Percentiles rank a stretch among this genome's conserved stretches.
These are phyloP conservation scores for Plebejus melissa DNA, from an alignment of 2,888 invertebrate genomes.

Conservation along the genomic window DNA sequence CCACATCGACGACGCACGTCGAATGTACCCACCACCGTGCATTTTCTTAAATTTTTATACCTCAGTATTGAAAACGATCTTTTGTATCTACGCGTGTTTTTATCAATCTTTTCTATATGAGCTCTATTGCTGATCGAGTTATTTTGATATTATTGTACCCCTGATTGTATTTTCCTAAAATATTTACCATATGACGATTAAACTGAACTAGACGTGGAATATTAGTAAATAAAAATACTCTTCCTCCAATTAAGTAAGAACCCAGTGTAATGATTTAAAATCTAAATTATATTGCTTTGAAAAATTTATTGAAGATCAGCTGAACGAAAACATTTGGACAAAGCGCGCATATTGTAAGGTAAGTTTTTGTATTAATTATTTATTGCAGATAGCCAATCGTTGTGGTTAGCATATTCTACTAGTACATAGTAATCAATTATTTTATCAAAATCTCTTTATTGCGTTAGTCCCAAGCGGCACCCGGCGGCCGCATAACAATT, in stretches of 20 bases:
- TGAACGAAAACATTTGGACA: neutral
- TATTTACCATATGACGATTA: neutral
- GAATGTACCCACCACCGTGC: neutral
- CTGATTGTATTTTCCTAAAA: conserved; percentile 6
- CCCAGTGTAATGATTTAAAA: neutral
- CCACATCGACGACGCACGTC: conserved; percentile 19
- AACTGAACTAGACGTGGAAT: neutral
- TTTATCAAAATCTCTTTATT: too few species aligned
- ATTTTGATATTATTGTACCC: conserved; percentile 3
- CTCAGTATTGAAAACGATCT: neutral
- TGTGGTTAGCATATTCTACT: too few species aligned
- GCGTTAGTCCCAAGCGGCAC: too few species aligned
- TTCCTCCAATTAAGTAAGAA: neutral
- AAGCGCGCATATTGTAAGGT: neutral
- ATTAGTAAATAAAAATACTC: neutral
- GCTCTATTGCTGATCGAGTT: neutral
- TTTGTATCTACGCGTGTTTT: neutral
- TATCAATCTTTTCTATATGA: conserved; percentile 12
- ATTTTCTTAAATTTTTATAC: conserved; percentile 21
- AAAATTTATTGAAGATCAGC: neutral
- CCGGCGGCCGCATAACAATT: too few species aligned
- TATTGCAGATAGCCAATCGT: neutral
- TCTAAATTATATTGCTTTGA: neutral
- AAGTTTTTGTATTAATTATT: neutral
- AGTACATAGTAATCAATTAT: too few species aligned